These are phyloP conservation scores for Columba livia DNA, from an alignment of 2,113 vertebrate genomes.

Conservation along the genomic window DNA sequence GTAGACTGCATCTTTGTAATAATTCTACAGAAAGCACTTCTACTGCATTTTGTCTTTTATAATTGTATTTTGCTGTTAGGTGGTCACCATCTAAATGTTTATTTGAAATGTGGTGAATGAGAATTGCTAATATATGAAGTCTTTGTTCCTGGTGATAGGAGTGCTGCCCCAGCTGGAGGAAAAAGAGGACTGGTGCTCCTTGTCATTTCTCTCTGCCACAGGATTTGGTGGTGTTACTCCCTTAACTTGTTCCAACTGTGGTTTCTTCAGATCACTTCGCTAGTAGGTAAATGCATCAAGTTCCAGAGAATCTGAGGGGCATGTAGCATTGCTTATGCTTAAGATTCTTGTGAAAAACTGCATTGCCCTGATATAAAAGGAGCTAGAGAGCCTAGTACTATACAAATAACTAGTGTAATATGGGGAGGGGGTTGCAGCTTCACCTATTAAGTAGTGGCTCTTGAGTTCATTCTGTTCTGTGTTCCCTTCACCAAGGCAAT, in stretches of 20 bases:
- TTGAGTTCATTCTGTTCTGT: background rate
- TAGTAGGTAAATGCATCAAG: background rate
- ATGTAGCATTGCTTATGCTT: background rate
- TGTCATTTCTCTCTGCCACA: background rate
- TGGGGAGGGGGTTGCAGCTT: background rate
- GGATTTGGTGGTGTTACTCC: background rate
- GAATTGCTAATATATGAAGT: background rate
- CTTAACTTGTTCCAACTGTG: background rate
- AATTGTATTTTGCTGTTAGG: background rate
- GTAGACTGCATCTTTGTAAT: background rate
- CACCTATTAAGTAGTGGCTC: background rate
- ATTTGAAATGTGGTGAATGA: background rate
- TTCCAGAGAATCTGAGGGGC: background rate
- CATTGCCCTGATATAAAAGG: background rate
- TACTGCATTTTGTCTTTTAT: background rate
- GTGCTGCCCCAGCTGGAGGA: background rate
- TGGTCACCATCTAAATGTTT: background rate
- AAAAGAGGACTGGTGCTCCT: rapidly evolving
- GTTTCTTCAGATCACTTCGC: background rate
- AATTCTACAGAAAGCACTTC: background rate
- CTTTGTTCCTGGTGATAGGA: background rate
- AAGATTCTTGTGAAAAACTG: background rate
- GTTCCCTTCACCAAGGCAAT: background rate
- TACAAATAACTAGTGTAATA: background rate
- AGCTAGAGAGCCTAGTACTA: background rate